A percentile compares a stretch with the other conserved stretches of the same genome.
Evolutionary conservation across 2,797 vertebrate species (phyloP).

Genomic region (Mormyrops boulengeri): DNA sequence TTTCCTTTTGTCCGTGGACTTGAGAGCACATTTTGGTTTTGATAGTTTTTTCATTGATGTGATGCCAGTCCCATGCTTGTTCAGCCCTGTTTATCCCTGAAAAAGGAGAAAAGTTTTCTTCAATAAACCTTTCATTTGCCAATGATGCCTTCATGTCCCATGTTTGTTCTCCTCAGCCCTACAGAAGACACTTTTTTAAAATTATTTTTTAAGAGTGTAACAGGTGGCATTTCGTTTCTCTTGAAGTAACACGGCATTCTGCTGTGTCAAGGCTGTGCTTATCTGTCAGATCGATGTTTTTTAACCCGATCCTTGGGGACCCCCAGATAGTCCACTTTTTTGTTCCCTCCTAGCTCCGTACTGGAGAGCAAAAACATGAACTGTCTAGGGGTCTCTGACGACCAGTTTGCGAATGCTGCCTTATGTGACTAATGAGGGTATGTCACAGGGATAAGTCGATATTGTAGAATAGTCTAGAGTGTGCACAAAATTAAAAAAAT

Average conservation of each 20-base stretch:
- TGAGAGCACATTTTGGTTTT: not conserved
- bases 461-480: not conserved
- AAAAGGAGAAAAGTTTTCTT: not conserved
- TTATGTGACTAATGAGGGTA: not conserved
- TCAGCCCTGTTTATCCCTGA: not conserved
- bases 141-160: not conserved
- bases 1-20: not conserved
- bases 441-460: not conserved
- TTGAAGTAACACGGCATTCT: not conserved
- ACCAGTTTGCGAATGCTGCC: not conserved
- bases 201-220: too few species aligned
- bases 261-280: not conserved
- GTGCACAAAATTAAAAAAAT: not conserved
- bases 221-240: not conserved
- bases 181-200: not conserved
- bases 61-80: not conserved
- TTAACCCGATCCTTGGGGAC: not conserved
- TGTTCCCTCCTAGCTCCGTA: not conserved
- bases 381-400: not conserved
- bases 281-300: not conserved
- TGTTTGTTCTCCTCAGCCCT: not conserved
- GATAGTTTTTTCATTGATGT: not conserved
- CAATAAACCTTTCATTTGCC: not conserved
- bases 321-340: not conserved
- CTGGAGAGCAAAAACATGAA: not conserved